phyloP scores from a whole-genome alignment of 92 coral and sea anemone species.

The Diadumene lineata region DNA sequence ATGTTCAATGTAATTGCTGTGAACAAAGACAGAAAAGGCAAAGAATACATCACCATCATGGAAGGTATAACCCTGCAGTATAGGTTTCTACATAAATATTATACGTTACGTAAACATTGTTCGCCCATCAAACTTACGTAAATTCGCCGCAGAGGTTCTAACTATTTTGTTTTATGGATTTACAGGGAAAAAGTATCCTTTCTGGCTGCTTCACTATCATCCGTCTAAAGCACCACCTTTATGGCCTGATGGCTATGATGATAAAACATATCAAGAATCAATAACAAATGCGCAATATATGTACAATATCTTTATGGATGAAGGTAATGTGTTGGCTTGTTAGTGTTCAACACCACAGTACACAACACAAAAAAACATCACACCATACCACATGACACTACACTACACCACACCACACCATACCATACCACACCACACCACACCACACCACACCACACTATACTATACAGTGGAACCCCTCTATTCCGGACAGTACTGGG shows the following conservation, averaged over 20 bases:
- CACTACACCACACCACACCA: no score
- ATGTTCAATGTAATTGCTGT: background rate
- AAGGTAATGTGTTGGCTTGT: constrained; percentile 24
- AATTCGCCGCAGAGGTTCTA: no score
- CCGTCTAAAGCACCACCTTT: background rate
- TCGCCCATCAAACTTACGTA: no score
- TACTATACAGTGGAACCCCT: no score
- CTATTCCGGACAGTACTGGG: no score
- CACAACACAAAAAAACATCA: background rate
- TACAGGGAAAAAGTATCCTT: constrained; percentile 5
- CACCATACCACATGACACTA: no score
- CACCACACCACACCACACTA: no score
- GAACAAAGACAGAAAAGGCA: background rate
- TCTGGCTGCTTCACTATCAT: constrained; percentile 2
- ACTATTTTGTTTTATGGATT: background rate
- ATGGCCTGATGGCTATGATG: background rate
- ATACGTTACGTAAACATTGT: no score
- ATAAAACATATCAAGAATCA: background rate
- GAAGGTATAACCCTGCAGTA: no score
- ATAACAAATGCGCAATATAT: background rate
- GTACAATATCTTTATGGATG: background rate
- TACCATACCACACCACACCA: no score
- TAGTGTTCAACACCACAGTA: constrained; percentile 10
- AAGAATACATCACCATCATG: constrained; percentile 10
- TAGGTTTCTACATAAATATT: no score